A percentile compares a stretch with the other conserved stretches of the same genome.
These are phyloP conservation scores for Aix galericulata DNA, from an alignment of 2,113 vertebrate species.

Conservation along the genomic window DNA sequence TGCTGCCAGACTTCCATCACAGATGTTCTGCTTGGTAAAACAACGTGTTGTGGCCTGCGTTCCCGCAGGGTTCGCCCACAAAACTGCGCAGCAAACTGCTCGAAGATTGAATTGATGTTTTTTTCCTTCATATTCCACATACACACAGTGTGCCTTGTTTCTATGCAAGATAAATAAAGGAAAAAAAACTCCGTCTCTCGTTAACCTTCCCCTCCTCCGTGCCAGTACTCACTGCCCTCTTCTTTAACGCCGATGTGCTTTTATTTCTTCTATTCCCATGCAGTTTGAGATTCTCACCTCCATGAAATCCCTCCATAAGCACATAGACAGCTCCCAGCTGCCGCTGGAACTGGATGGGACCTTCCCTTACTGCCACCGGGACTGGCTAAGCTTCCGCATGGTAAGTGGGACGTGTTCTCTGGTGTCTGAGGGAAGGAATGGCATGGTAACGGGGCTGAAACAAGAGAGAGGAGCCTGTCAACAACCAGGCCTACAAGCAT, in stretches of 20 bases:
- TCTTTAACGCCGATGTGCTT: neutral
- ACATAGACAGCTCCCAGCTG: slow-evolving; percentile 82
- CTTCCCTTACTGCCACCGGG: slow-evolving; percentile 86
- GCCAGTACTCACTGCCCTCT: neutral
- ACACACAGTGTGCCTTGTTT: neutral
- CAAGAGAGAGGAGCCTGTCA: neutral
- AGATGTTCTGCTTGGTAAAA: slow-evolving; percentile 14
- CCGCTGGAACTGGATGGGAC: slow-evolving; percentile 84
- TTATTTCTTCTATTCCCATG: neutral
- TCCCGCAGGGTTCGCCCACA: neutral
- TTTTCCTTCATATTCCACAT: neutral
- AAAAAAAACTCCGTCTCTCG: neutral
- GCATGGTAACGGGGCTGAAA: neutral
- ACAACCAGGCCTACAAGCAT: neutral
- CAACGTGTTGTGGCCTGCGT: neutral
- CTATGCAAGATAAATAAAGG: neutral
- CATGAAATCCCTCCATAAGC: slow-evolving; percentile 84
- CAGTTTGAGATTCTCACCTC: slow-evolving; percentile 87
- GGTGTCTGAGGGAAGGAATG: neutral
- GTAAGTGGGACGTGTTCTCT: slow-evolving; percentile 75
- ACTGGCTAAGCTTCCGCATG: slow-evolving; percentile 89
- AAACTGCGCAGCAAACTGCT: slow-evolving; percentile 10
- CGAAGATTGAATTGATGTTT: neutral
- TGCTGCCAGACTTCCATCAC: slow-evolving; percentile 34
- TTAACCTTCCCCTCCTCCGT: neutral